Evolutionary conservation across 1,140 invertebrate species (phyloP).

Genomic region (Drosophila carrolli): DNA sequence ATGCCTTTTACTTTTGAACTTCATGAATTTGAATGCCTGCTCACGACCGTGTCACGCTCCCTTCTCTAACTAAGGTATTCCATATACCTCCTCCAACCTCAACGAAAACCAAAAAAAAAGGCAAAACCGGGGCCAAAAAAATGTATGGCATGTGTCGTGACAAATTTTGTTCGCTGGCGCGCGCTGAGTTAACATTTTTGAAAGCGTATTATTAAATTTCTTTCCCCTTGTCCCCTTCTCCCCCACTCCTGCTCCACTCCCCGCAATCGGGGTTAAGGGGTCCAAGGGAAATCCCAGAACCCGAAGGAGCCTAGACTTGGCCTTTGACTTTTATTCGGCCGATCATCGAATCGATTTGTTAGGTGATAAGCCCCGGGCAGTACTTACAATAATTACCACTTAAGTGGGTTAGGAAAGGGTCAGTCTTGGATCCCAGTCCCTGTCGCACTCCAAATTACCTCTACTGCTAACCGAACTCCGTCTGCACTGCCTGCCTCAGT

Average conservation of each 20-base stretch:
- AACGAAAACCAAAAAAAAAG: conserved; percentile 39
- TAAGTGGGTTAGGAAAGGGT: conserved; percentile 55
- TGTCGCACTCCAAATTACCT: conserved; percentile 8
- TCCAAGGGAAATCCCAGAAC: conserved; percentile 21
- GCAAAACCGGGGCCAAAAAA: conserved; percentile 45
- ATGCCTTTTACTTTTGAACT: background rate
- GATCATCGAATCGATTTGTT: conserved; percentile 73
- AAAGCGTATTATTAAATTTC: conserved; percentile 81
- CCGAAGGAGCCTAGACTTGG: conserved; percentile 23
- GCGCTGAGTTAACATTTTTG: conserved; percentile 77
- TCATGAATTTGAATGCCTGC: background rate
- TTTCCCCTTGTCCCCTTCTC: conserved; percentile 4
- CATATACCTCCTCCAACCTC: conserved; percentile 15
- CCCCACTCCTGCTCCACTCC: background rate
- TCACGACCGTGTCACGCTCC: background rate
- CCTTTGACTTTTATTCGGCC: conserved; percentile 26
- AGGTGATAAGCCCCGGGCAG: conserved; percentile 58
- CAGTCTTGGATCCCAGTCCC: conserved; percentile 25
- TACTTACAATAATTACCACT: conserved; percentile 83
- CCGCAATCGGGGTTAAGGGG: background rate
- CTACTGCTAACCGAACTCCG: conserved; percentile 15
- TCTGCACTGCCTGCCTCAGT: conserved; percentile 31
- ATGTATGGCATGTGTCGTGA: conserved; percentile 79
- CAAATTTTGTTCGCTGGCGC: conserved; percentile 76
- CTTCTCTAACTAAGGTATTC: conserved; percentile 19